These are phyloP conservation scores for Simalia tracyae DNA, from an alignment of 2,797 vertebrate genomes.

Conservation along the genomic window DNA sequence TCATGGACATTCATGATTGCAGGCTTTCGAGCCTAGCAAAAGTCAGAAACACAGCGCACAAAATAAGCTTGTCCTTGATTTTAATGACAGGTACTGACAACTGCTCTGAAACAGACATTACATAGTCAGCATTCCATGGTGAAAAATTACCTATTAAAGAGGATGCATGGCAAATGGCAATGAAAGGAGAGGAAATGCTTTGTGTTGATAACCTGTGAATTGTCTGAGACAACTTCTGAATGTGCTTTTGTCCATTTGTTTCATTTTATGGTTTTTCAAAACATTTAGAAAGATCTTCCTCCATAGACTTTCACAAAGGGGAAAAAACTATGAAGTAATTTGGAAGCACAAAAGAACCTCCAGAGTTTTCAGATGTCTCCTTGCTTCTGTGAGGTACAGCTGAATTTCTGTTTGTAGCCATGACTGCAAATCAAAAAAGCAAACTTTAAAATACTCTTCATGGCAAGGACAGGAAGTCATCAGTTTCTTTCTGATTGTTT, in stretches of 20 bases:
- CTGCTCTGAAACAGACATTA: background rate
- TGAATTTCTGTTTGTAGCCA: background rate
- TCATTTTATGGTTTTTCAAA: background rate
- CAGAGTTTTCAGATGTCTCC: background rate
- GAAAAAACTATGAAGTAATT: background rate
- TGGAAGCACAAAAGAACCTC: background rate
- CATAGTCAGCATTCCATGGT: background rate
- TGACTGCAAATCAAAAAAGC: background rate
- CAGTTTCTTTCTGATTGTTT: background rate
- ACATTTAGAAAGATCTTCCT: background rate
- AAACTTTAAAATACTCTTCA: background rate
- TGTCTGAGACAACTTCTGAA: background rate
- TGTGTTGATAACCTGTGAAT: constrained; percentile 12
- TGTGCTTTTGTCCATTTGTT: background rate
- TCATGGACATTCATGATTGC: background rate
- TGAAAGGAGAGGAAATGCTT: constrained; percentile 12
- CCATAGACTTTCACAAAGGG: background rate
- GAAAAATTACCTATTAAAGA: constrained; percentile 16
- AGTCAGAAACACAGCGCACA: background rate
- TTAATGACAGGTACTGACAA: background rate
- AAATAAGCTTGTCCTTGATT: background rate
- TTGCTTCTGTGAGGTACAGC: background rate
- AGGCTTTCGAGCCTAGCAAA: background rate
- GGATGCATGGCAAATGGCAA: background rate
- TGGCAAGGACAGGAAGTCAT: background rate